These are phyloP conservation scores for Pheosia tremula DNA, from an alignment of 2,888 invertebrate genomes.

Conservation along the genomic window DNA sequence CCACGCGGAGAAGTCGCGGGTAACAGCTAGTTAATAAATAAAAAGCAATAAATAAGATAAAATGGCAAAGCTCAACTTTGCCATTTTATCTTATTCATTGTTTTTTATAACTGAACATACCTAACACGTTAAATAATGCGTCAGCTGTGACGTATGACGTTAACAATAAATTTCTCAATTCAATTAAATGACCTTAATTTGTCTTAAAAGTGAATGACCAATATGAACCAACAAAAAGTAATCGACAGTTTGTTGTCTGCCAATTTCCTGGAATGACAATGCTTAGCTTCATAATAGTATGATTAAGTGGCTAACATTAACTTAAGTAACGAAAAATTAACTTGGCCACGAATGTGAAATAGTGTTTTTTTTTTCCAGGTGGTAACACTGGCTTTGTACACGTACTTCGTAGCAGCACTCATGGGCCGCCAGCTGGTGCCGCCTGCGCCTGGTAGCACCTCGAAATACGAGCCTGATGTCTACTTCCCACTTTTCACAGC, in stretches of 20 bases:
- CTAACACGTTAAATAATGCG: not conserved
- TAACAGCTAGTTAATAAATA: too few species aligned
- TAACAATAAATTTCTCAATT: not conserved
- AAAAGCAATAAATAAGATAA: too few species aligned
- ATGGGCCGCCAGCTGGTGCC: constrained; percentile 94
- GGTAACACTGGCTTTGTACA: constrained; percentile 95
- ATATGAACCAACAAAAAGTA: not conserved
- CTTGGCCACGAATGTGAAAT: too few species aligned
- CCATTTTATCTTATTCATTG: too few species aligned
- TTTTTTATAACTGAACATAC: too few species aligned
- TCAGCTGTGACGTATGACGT: not conserved
- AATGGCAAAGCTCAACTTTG: too few species aligned
- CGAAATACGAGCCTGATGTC: constrained; percentile 88
- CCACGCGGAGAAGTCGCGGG: too few species aligned
- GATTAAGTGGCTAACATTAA: not conserved
- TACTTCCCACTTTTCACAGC: constrained; percentile 96
- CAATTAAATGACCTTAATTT: constrained; percentile 5
- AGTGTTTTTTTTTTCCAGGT: constrained; percentile 84
- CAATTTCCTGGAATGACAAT: constrained; percentile 2
- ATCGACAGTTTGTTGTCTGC: not conserved
- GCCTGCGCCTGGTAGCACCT: constrained; percentile 75
- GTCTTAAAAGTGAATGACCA: constrained; percentile 5
- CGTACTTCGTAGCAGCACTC: constrained; percentile 95
- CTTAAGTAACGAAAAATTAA: too few species aligned
- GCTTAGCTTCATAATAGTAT: not conserved